These are phyloP conservation scores for Goniozus legneri DNA, from an alignment of 1,140 invertebrate species.

Conservation along the genomic window DNA sequence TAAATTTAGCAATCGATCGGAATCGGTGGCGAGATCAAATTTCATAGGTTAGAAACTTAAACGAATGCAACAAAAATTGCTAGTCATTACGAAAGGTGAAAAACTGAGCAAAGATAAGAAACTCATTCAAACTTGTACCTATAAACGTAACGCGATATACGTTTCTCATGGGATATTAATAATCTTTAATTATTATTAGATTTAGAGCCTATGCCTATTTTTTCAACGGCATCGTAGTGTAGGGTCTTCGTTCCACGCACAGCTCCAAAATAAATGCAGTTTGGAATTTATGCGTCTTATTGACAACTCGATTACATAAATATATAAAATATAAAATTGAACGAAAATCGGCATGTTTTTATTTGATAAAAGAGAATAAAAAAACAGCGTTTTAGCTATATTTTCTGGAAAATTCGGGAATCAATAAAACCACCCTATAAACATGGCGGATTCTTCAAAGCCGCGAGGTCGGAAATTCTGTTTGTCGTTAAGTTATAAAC, in stretches of 20 bases:
- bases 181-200: neutral
- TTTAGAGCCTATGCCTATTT: neutral
- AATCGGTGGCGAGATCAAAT: neutral
- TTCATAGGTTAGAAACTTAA: conserved; percentile 9
- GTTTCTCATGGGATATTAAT: too few species aligned
- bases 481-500: neutral
- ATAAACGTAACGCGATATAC: too few species aligned
- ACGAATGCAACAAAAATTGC: conserved; percentile 7
- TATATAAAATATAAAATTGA: neutral
- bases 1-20: neutral
- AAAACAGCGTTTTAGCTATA: neutral
- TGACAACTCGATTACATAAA: too few species aligned
- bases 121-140: too few species aligned
- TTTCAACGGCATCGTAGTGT: neutral
- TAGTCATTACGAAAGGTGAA: conserved; percentile 10
- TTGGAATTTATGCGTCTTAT: too few species aligned
- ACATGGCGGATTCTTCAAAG: conserved; percentile 45
- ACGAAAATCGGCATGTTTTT: neutral
- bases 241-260: neutral
- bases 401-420: conserved; percentile 46
- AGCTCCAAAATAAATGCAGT: neutral
- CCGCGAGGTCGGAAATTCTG: conserved; percentile 10
- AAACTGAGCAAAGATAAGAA: neutral
- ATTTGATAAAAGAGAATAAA: neutral
- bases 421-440: conserved; percentile 44